Percentiles rank a stretch among this genome's conserved stretches.
These are phyloP conservation scores for Limosa lapponica DNA, from an alignment of 2,797 vertebrate species.

Conservation along the genomic window DNA sequence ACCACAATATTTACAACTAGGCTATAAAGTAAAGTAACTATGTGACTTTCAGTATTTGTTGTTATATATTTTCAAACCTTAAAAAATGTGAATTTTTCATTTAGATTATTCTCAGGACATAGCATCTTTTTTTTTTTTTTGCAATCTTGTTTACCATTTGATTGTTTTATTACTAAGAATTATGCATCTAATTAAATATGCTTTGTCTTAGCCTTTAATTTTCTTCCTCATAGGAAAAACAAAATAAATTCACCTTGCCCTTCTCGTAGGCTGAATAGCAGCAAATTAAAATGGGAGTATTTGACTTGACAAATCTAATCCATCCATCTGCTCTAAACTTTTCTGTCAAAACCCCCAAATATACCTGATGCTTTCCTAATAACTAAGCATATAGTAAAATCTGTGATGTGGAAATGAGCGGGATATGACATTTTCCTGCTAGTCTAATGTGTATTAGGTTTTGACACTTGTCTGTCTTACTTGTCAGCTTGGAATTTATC, in stretches of 20 bases:
- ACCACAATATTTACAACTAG: neutral
- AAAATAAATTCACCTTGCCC: neutral
- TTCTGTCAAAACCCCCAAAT: neutral
- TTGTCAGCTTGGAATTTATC: conserved; percentile 33
- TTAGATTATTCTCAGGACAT: neutral
- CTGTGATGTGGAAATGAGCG: conserved; percentile 42
- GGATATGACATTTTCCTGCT: conserved; percentile 29
- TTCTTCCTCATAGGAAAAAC: neutral
- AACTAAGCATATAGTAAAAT: neutral
- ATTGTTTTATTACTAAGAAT: neutral
- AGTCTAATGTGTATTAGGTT: neutral
- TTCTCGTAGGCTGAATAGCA: neutral
- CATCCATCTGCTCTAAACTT: conserved; percentile 25
- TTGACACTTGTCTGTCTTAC: conserved; percentile 57
- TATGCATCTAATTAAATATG: neutral
- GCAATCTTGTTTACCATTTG: neutral
- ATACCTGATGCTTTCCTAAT: neutral
- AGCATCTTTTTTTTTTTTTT: neutral
- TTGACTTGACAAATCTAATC: conserved; percentile 17
- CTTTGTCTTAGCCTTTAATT: neutral
- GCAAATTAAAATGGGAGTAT: neutral
- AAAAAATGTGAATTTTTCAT: neutral
- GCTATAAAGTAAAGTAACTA: neutral
- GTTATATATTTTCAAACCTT: neutral
- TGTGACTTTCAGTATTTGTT: neutral